Evolutionary conservation across 1,140 invertebrate species (phyloP), one percentile per base, ranked within the genome.

Genomic region (Cydia strobilella): DNA sequence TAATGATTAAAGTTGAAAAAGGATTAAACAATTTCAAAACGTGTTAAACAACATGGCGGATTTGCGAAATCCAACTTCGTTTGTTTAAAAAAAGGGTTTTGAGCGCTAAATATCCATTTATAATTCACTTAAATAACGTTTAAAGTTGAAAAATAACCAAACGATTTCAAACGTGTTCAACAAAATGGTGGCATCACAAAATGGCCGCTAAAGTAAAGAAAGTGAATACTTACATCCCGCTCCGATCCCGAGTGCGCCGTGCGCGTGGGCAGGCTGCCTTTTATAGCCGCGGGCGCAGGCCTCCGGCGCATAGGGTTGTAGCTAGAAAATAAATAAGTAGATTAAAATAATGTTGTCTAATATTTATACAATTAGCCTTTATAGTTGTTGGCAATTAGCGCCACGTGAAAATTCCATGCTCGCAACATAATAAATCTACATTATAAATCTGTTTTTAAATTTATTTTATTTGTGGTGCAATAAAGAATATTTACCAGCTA

Each of bases 221-320:
- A 72, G 75, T 72, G 59, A 76, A 66, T 82, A 89, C 87, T 89
- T 76, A 89, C 87, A 84, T 82, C 81, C 86, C 79, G 84, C 84
- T 80, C 77, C 80, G 59, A 79, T 75, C 76, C 82, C 86, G 82
- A 88, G 79, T 88, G 85, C 84, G 75, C 63, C 2, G 71, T 74
- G 76, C 45, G 74, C 54, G 35, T 15, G 78, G 76, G 74, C 77
- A 15, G 4, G 1, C 54, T 15, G 23, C 51, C 77, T 86, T 87
- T 79, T 85, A 88, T 87, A 84, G 74, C 48, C 42, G 39, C 10
- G 15, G 9, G 45, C 27, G 23, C 25, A 13, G 18, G 10, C 6
- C n/a, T 18, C 10, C n/a, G 13, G 7, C 13, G 25, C n/a, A 77
- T 39, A 77, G 62, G 13, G 75, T 69, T n/a, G 71, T 75, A 77